Evolutionary conservation across 2,113 vertebrate species (phyloP), one percentile per base, ranked within the genome.

Genomic region (Tragelaphus strepsiceros): DNA sequence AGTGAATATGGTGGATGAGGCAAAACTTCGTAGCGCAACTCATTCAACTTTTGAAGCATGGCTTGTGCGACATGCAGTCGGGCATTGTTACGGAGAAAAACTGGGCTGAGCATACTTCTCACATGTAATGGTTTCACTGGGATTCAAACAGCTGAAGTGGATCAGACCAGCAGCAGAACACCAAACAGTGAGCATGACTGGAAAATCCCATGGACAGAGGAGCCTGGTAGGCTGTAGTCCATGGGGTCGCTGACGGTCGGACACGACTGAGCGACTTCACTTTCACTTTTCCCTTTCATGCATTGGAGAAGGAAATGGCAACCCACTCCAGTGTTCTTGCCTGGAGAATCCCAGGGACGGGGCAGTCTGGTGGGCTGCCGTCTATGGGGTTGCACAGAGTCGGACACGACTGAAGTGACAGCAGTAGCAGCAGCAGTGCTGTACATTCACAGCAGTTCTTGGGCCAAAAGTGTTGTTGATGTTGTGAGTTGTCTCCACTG

Each of bases 1-100:
- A 22, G n/a, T 74, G 9, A 74, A 74, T 39, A 24, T 4, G 19
- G 67, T 39, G 67, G 21, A 24, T 22, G 67, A 74, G 67, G 67
- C 35, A 74, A 39, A 39, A 24, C n/a, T 71, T 35, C 0, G 5
- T 39, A 39, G 67, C 1, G 5, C 35, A 22, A 12, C 35, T 74
- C 5, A 2, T 74, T 74, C 5, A 4, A 39, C 35, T 39, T 74
- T 24, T 74, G 35, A 74, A 74, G 67, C 1, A 3, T 74, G 39
- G 35, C 19, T 22, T 39, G 5, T 22, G 35, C 0, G 1, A 35
- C 67, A 13, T 24, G 67, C 35, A 13, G 1, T 39, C 1, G 0
- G 21, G 67, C 67, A 3, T 6, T 39, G 35, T 24, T 39, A 39
- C 24, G 67, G 21, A 22, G 35, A 24, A 74, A 22, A 74, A 13